Evolutionary conservation across 2,797 vertebrate species (phyloP).

Genomic region (Danio aesculapii): DNA sequence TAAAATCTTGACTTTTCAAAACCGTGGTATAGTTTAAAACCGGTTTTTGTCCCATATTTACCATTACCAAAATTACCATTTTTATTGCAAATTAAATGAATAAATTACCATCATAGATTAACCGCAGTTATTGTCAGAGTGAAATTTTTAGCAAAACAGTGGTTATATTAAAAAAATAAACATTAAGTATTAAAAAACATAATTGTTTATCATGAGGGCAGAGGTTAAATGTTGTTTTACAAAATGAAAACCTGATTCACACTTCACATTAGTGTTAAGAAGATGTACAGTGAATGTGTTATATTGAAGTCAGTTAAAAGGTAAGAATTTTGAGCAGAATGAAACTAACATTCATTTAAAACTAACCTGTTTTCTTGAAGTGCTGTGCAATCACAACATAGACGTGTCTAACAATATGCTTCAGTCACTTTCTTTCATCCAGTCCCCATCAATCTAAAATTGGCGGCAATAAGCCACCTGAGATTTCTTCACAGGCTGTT

Average conservation of each 20-base stretch:
- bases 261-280: constrained; percentile 7
- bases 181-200: too few relatives aligned
- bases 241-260: constrained; percentile 26
- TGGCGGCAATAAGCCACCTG: background rate
- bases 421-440: background rate
- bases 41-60: background rate
- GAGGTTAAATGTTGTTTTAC: constrained; percentile 29
- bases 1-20: too few relatives aligned
- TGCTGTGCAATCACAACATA: constrained; percentile 21
- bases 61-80: too few relatives aligned
- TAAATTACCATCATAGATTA: too few relatives aligned
- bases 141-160: too few relatives aligned
- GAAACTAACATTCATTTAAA: background rate
- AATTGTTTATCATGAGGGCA: too few relatives aligned
- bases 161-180: too few relatives aligned
- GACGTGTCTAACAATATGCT: background rate
- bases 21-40: too few relatives aligned
- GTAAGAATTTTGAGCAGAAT: constrained; percentile 39
- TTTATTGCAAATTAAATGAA: too few relatives aligned
- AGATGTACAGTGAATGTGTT: constrained; percentile 1
- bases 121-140: too few relatives aligned
- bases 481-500: background rate
- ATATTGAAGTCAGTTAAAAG: constrained; percentile 29
- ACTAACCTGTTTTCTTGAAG: background rate
- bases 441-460: background rate